These are phyloP conservation scores for Emydura subglobosa DNA, from an alignment of 2,113 vertebrate genomes.

Conservation along the genomic window DNA sequence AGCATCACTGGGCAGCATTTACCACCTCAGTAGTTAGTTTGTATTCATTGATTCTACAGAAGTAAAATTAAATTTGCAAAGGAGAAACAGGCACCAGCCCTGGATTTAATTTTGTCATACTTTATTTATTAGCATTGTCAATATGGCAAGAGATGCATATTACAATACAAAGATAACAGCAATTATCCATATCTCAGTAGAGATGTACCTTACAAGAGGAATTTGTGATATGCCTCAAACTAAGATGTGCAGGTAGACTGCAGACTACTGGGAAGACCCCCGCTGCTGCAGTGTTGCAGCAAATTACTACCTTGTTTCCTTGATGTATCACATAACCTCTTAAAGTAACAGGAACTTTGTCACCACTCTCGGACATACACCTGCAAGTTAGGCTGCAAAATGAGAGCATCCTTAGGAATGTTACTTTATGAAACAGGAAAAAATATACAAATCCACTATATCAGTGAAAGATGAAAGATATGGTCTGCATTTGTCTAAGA, in stretches of 20 bases:
- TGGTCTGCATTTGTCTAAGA: neutral
- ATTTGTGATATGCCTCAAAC: neutral
- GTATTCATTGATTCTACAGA: neutral
- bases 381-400: neutral
- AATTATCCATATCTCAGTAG: neutral
- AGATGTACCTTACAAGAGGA: neutral
- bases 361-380: neutral
- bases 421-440: neutral
- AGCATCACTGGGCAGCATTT: neutral
- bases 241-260: neutral
- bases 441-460: neutral
- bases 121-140: slow-evolving; percentile 24
- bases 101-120: neutral
- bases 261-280: neutral
- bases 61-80: slow-evolving; percentile 36
- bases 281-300: neutral
- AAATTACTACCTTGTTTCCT: slow-evolving; percentile 16
- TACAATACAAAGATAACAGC: slow-evolving; percentile 1
- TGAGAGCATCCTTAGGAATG: neutral
- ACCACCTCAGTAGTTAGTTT: neutral
- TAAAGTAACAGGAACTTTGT: neutral
- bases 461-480: rapidly evolving
- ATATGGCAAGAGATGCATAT: neutral
- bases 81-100: neutral
- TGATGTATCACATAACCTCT: slow-evolving; percentile 2